Conservation (phyloP, 2,113 vertebrate genomes). For the Grallaria varia region DNA sequence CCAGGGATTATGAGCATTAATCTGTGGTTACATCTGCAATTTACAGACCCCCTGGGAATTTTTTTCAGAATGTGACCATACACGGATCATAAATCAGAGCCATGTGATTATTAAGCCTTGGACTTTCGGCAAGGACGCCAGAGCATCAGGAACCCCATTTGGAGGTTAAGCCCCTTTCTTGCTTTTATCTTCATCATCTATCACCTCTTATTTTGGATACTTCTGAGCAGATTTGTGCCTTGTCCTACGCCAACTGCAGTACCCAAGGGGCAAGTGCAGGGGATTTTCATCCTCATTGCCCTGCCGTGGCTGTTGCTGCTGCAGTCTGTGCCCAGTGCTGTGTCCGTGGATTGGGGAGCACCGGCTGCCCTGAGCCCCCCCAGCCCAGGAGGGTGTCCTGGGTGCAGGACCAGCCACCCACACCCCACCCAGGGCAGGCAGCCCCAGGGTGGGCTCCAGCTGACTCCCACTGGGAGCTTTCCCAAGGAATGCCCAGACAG, state of each 20-base stretch:
- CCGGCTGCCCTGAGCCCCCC: too few relatives aligned
- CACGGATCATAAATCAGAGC: conserved; percentile 3
- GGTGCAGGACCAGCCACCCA: not conserved
- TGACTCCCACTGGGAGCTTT: not conserved
- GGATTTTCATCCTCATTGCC: not conserved
- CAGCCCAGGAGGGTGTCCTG: not conserved
- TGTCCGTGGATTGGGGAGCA: too few relatives aligned
- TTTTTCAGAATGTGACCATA: not conserved
- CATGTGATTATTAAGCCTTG: not conserved
- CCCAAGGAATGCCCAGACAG: not conserved
- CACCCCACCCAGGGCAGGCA: rapidly evolving
- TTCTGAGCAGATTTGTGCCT: not conserved
- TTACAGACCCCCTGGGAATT: conserved; percentile 8
- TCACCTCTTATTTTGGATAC: not conserved
- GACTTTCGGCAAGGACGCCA: not conserved
- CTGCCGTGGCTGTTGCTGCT: not conserved
- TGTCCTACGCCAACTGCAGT: not conserved
- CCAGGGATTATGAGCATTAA: conserved; percentile 47
- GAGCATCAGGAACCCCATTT: not conserved
- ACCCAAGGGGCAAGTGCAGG: not conserved
- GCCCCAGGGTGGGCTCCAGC: not conserved
- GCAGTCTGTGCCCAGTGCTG: not conserved
- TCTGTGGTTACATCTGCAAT: conserved; percentile 48
- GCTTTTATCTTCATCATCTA: not conserved
- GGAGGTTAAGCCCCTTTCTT: not conserved